phyloP scores from a whole-genome alignment of 2,888 invertebrate species.

The Diaprepes abbreviatus region DNA sequence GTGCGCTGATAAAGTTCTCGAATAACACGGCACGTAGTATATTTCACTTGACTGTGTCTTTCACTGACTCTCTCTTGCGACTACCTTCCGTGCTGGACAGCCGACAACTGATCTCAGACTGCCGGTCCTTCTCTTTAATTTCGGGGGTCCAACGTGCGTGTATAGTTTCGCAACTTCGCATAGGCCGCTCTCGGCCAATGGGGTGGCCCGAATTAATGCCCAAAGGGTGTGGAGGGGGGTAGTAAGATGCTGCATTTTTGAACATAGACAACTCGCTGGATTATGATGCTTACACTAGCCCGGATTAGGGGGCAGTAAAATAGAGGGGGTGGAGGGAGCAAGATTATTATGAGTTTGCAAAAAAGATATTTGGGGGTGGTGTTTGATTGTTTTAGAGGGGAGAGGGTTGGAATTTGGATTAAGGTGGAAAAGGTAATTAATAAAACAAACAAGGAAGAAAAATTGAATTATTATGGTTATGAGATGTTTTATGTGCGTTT shows the following conservation, averaged over 20 bases:
- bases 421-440: constrained; percentile 42
- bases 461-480: constrained; percentile 10
- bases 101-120: constrained; percentile 40
- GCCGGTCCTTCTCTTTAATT: constrained; percentile 43
- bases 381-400: constrained; percentile 17
- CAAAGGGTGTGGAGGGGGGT: constrained; percentile 61
- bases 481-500: too few relatives aligned
- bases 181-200: constrained; percentile 66
- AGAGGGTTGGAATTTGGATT: constrained; percentile 25
- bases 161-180: constrained; percentile 65
- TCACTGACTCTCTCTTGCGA: constrained; percentile 56
- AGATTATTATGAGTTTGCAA: constrained; percentile 39
- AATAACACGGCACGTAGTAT: constrained; percentile 25
- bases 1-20: constrained; percentile 14
- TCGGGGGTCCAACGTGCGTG: constrained; percentile 56
- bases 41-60: constrained; percentile 16
- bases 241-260: constrained; percentile 67
- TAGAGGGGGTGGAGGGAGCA: constrained; percentile 2
- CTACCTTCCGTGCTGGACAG: constrained; percentile 38
- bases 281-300: constrained; percentile 58
- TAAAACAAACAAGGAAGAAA: constrained; percentile 38
- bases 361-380: constrained; percentile 29
- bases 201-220: constrained; percentile 63
- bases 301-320: constrained; percentile 28
- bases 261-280: constrained; percentile 60